phyloP scores from a whole-genome alignment of 2,888 invertebrate genomes.

The Morpho deidamia region DNA sequence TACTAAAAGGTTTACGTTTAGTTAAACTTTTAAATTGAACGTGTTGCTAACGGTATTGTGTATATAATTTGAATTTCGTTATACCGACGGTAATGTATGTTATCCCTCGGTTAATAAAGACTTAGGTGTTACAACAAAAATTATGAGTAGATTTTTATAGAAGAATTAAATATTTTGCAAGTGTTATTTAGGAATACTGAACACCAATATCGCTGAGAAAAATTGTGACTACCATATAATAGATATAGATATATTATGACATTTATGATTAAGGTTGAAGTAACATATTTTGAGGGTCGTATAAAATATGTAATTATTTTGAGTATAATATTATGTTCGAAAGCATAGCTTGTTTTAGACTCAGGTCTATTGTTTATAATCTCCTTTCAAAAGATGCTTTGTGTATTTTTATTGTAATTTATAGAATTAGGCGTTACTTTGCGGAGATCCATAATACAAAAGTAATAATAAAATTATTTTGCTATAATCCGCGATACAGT shows the following conservation, averaged over 20 bases:
- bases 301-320: slow-evolving; percentile 12
- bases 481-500: no score
- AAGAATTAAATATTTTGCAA: slow-evolving; percentile 12
- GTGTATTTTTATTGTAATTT: slow-evolving; percentile 32
- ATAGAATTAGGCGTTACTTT: no score
- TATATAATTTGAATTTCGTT: no score
- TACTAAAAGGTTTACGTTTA: no score
- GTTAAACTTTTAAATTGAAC: no score
- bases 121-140: slow-evolving; percentile 7
- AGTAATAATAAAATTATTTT: no score
- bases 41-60: no score
- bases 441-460: no score
- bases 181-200: slow-evolving; percentile 5
- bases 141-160: slow-evolving; percentile 12
- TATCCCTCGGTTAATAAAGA: background rate
- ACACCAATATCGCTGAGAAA: slow-evolving; percentile 4
- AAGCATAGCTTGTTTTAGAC: slow-evolving; percentile 26
- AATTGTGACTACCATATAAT: slow-evolving; percentile 9
- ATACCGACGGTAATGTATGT: no score
- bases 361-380: slow-evolving; percentile 33
- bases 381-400: slow-evolving; percentile 29
- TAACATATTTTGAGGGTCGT: slow-evolving; percentile 5
- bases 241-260: slow-evolving; percentile 9
- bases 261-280: slow-evolving; percentile 9
- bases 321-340: slow-evolving; percentile 12